Conservation (phyloP, 2,113 vertebrate genomes). For the Delphinapterus leucas region DNA sequence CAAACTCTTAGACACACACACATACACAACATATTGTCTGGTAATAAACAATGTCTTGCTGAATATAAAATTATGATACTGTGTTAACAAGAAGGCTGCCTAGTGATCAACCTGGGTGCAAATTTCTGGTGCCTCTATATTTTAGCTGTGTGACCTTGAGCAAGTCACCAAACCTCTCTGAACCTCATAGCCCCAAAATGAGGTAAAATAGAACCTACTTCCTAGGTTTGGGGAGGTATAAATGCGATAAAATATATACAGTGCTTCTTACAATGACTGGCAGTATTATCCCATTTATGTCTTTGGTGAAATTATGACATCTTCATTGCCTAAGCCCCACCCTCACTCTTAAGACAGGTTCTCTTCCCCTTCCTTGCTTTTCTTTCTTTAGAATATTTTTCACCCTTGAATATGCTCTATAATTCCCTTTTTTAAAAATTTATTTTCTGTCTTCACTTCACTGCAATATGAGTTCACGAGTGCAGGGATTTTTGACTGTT, state of each 20-base stretch:
- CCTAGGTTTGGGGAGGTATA: background rate
- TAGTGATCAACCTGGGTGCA: too few relatives aligned
- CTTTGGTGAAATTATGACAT: background rate
- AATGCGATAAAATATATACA: background rate
- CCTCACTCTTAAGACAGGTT: background rate
- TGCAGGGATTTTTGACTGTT: background rate
- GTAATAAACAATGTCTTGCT: background rate
- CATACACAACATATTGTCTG: background rate
- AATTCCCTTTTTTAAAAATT: background rate
- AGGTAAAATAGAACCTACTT: background rate
- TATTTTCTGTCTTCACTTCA: background rate
- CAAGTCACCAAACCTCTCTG: background rate
- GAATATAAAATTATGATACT: background rate
- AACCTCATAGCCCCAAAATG: background rate
- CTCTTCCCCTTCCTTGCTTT: background rate
- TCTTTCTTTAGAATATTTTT: background rate
- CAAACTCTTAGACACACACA: background rate
- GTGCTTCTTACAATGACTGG: background rate
- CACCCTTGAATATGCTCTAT: background rate
- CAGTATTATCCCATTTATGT: background rate
- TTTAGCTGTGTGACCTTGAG: background rate
- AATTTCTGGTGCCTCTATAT: background rate
- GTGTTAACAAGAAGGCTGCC: background rate
- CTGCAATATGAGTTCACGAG: background rate
- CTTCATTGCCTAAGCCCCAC: rapidly evolving